Evolutionary conservation across 2,113 vertebrate genomes (phyloP).

Genomic region (Thunnus maccoyii): DNA sequence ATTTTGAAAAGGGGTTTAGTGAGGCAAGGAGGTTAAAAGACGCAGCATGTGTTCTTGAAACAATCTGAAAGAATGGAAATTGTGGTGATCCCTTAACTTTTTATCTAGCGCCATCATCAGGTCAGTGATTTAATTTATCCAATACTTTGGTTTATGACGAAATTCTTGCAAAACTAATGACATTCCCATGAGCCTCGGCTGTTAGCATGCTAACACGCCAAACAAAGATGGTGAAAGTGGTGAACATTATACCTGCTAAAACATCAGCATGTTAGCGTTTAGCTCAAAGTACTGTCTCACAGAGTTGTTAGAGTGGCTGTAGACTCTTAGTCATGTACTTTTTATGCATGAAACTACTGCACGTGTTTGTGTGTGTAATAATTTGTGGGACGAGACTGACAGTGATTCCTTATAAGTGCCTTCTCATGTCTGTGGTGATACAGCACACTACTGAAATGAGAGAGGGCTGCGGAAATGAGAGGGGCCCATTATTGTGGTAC

Average conservation of each 20-base stretch:
- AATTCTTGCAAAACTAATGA: background rate
- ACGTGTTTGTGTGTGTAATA: background rate
- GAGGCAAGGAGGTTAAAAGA: constrained; percentile 3
- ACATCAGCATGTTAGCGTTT: background rate
- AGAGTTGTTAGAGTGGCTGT: background rate
- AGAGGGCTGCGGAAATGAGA: constrained; percentile 53
- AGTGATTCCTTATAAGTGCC: constrained; percentile 18
- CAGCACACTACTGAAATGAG: constrained; percentile 19
- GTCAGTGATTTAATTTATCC: too few relatives aligned
- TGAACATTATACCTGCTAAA: too few relatives aligned
- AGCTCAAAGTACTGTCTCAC: background rate
- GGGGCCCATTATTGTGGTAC: constrained; percentile 50
- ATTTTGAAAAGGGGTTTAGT: background rate
- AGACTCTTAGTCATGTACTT: background rate
- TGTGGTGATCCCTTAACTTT: too few relatives aligned
- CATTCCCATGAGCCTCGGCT: background rate
- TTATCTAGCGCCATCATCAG: too few relatives aligned
- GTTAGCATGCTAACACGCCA: too few relatives aligned
- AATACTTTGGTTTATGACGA: too few relatives aligned
- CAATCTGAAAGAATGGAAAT: too few relatives aligned
- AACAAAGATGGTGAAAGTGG: too few relatives aligned
- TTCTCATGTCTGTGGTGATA: constrained; percentile 34
- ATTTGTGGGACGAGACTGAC: background rate
- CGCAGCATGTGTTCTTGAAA: background rate
- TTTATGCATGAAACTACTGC: background rate